phyloP scores from a whole-genome alignment of 2,888 invertebrate species.

The Helleia helle region DNA sequence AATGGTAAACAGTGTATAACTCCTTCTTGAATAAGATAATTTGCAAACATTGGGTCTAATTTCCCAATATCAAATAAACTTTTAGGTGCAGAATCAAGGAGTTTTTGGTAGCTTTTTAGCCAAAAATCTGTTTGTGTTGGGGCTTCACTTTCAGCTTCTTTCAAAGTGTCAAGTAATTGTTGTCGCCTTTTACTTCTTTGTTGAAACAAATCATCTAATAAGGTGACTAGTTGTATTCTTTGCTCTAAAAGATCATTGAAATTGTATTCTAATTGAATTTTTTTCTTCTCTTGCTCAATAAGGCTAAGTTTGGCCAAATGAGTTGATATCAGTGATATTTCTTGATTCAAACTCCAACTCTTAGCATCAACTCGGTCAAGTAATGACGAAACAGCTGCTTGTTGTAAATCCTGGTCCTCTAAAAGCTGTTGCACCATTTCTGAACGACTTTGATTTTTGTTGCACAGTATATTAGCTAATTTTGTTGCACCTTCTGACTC shows the following conservation, averaged over 20 bases:
- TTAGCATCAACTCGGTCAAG: constrained; percentile 82
- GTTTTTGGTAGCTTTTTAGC: constrained; percentile 86
- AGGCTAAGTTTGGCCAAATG: constrained; percentile 81
- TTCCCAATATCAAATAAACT: constrained; percentile 75
- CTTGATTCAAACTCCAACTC: constrained; percentile 84
- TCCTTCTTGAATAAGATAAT: constrained; percentile 80
- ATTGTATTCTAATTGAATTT: constrained; percentile 78
- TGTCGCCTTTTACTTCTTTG: constrained; percentile 79
- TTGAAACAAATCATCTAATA: constrained; percentile 79
- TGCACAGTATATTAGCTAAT: constrained; percentile 73
- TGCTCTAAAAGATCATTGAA: constrained; percentile 81
- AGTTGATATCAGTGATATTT: constrained; percentile 80
- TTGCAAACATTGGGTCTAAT: constrained; percentile 79
- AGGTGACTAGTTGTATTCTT: constrained; percentile 77
- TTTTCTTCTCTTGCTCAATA: constrained; percentile 81
- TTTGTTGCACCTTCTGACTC: constrained; percentile 77
- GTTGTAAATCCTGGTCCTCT: constrained; percentile 81
- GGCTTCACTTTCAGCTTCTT: constrained; percentile 79
- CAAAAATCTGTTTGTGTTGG: constrained; percentile 77
- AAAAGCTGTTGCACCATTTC: constrained; percentile 75
- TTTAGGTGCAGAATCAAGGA: constrained; percentile 84
- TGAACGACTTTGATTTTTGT: constrained; percentile 76
- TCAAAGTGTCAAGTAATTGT: constrained; percentile 78
- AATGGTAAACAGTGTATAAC: constrained; percentile 85
- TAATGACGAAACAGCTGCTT: constrained; percentile 80